Evolutionary conservation across 2,888 invertebrate genomes (phyloP).

Genomic region (Adineta ricciae): DNA sequence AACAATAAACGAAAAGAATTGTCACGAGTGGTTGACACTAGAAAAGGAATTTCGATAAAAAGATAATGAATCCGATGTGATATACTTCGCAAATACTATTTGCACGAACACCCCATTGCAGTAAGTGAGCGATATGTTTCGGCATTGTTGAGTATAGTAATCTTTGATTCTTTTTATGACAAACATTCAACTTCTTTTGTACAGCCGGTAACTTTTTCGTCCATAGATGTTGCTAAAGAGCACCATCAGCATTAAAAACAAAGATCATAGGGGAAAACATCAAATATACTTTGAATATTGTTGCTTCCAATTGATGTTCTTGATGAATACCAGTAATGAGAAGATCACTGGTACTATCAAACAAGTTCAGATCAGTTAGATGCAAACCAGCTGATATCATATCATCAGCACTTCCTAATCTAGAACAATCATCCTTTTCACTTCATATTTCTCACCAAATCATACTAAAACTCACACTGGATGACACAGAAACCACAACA

Average conservation of each 20-base stretch:
- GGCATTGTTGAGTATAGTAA: slow-evolving; percentile 26
- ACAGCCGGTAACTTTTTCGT: slow-evolving; percentile 20
- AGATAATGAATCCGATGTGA: too few relatives aligned
- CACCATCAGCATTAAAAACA: not conserved
- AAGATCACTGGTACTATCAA: slow-evolving; percentile 72
- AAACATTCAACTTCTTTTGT: slow-evolving; percentile 20
- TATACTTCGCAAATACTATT: slow-evolving; percentile 3
- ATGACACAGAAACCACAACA: slow-evolving; percentile 24
- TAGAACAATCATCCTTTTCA: not conserved
- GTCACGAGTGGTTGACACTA: slow-evolving; percentile 24
- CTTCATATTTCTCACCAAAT: too few relatives aligned
- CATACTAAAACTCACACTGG: slow-evolving; percentile 22
- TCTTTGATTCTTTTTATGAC: slow-evolving; percentile 21
- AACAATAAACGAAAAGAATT: slow-evolving; percentile 26
- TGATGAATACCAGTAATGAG: slow-evolving; percentile 75
- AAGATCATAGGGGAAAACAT: not conserved
- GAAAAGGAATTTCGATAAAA: too few relatives aligned
- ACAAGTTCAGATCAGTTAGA: slow-evolving; percentile 71
- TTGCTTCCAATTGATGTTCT: slow-evolving; percentile 39
- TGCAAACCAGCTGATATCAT: slow-evolving; percentile 67
- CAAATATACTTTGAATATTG: slow-evolving; percentile 24
- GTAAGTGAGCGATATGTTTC: slow-evolving; percentile 18
- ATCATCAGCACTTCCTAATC: slow-evolving; percentile 53
- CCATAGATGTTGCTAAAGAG: slow-evolving; percentile 28
- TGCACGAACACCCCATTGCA: slow-evolving; percentile 16